Conservation (phyloP, 23 tunicate species). For the Trididemnum clinides region DNA sequence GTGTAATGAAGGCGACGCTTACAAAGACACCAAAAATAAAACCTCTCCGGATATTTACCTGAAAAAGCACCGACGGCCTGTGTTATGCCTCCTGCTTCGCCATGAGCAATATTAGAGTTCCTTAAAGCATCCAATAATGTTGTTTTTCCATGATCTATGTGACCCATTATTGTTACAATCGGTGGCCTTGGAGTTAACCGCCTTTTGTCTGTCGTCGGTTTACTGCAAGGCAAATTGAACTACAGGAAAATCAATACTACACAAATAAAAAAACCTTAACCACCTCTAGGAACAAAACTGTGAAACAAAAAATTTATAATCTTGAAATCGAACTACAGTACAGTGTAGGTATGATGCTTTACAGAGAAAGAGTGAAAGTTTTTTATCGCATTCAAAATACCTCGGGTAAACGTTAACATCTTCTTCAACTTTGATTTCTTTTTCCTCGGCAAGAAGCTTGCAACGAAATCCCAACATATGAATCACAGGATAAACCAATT, state of each 20-base stretch:
- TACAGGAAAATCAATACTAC: too few relatives aligned
- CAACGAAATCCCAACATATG: not conserved
- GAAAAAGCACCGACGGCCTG: slow-evolving; percentile 89
- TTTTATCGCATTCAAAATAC: slow-evolving; percentile 14
- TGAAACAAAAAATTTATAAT: too few relatives aligned
- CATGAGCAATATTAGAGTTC: slow-evolving; percentile 63
- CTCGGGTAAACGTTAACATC: slow-evolving; percentile 3
- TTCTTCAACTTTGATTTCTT: not conserved
- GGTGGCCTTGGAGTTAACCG: slow-evolving; percentile 50
- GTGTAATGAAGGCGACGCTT: too few relatives aligned
- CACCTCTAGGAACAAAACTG: too few relatives aligned
- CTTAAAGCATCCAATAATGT: slow-evolving; percentile 69
- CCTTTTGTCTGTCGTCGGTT: slow-evolving; percentile 15
- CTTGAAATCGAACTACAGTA: too few relatives aligned
- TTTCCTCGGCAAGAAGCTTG: not conserved
- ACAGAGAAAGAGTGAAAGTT: too few relatives aligned
- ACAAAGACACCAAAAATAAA: too few relatives aligned
- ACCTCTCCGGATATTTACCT: too few relatives aligned
- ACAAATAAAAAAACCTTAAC: too few relatives aligned
- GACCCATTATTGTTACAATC: slow-evolving; percentile 86
- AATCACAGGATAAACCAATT: not conserved
- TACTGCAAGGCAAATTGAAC: too few relatives aligned
- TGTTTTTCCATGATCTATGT: slow-evolving; percentile 92
- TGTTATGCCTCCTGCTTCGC: slow-evolving; percentile 96
- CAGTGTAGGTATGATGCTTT: too few relatives aligned